Conservation (phyloP, 2,888 invertebrate genomes). For the Hipparchia semele region DNA sequence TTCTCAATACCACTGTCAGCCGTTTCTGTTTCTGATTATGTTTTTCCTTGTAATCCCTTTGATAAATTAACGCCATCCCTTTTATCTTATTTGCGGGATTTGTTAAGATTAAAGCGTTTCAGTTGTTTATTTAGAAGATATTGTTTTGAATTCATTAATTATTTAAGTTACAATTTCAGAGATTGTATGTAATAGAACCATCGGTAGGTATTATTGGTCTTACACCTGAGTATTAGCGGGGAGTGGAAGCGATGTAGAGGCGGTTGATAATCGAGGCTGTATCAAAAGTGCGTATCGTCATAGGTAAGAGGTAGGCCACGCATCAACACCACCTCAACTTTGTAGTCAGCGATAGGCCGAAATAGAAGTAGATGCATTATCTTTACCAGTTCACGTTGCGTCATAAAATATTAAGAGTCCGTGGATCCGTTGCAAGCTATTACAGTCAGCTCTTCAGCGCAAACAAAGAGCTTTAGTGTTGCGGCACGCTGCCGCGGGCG, state of each 20-base stretch:
- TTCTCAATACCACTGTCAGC: constrained; percentile 20
- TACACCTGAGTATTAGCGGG: no score
- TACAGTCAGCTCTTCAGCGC: constrained; percentile 80
- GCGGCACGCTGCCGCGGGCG: constrained; percentile 67
- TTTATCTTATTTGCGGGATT: constrained; percentile 30
- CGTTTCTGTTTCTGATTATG: constrained; percentile 34
- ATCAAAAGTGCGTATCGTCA: no score
- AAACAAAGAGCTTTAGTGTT: constrained; percentile 79
- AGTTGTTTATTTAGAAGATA: constrained; percentile 24
- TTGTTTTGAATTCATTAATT: constrained; percentile 1
- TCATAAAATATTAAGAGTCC: constrained; percentile 79
- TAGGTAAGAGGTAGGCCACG: no score
- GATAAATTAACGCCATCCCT: constrained; percentile 45
- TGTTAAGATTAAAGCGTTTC: constrained; percentile 24
- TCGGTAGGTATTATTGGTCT: neutral
- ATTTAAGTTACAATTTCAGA: neutral
- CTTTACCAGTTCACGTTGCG: constrained; percentile 48
- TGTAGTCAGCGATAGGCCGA: no score
- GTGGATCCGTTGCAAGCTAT: constrained; percentile 80
- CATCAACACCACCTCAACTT: no score
- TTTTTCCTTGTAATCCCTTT: constrained; percentile 37
- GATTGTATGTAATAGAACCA: neutral
- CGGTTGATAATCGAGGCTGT: no score
- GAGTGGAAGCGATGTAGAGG: no score
- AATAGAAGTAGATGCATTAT: neutral